Evolutionary conservation across 2,113 vertebrate genomes (phyloP), one percentile per base, ranked within the genome.

Genomic region (Crotalus tigris): DNA sequence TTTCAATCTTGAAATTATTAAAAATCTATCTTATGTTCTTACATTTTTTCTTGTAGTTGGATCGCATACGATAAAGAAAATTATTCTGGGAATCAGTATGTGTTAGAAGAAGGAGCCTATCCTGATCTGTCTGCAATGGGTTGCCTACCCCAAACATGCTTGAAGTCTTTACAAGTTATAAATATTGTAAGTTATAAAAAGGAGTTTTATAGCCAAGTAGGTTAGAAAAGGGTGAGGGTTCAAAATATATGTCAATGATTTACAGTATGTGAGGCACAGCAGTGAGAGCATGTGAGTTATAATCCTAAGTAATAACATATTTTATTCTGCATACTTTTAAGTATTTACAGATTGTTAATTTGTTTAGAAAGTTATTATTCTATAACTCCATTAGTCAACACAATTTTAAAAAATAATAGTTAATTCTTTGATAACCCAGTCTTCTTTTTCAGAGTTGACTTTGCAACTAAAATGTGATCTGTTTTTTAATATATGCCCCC

Each of bases 31-130:
- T 91, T 69, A 87, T 93, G 39, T 21, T 91, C 64, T 24, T 89
- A 13, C 96, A 94, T 29, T 95, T 46, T 92, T 95, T 15, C 92
- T 57, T 95, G 89, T 95, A 99, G 99, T 95, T 99, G 99, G 98
- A 97, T 99, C 96, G 97, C 97, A 0, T 99, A 98, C 91, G 98
- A 99, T 81, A 97, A 98, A 87, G 97, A 98, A 93, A 97, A 98
- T 90, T 99, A 99, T 61, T 97, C 97, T 0, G 98, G 98, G 17
- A 98, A 98, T 95, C 98, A 99, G 97, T 99, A 98, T 1, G 98
- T 99, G 75, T 94, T 99, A 95, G 99, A 99, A 97, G 98, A 99
- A 97, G 99, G 99, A 89, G 97, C 97, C 39, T 99, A 99, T 92
- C 97, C 98, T 44, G 97, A 97, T 96, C 94, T 98, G 4, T 97